Conservation (phyloP, 2,888 invertebrate species). For the Cryptus armator region DNA sequence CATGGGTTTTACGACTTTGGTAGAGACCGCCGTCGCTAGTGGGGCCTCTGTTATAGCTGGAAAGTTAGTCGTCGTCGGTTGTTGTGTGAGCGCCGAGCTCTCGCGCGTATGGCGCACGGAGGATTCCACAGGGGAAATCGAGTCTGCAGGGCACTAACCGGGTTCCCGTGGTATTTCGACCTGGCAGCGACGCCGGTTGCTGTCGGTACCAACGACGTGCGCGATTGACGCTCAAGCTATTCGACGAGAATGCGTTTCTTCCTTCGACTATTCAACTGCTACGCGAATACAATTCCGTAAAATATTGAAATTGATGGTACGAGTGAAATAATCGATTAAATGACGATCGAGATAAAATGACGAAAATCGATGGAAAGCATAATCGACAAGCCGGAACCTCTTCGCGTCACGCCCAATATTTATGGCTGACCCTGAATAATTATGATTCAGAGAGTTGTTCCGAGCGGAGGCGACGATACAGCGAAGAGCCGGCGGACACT, state of each 20-base stretch:
- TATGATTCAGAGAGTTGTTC: slow-evolving; percentile 25
- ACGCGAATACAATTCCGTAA: not conserved
- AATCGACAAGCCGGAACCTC: not conserved
- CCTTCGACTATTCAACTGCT: not conserved
- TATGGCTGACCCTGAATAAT: slow-evolving; percentile 27
- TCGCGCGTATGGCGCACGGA: slow-evolving; percentile 46
- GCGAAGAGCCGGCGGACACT: not conserved
- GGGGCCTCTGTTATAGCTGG: slow-evolving; percentile 24
- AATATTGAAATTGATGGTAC: not conserved
- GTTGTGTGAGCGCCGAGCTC: slow-evolving; percentile 31
- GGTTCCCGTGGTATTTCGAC: slow-evolving; percentile 65
- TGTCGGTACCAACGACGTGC: slow-evolving; percentile 30
- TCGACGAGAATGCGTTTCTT: slow-evolving; percentile 10
- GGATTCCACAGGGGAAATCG: slow-evolving; percentile 75
- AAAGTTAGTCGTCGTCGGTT: slow-evolving; percentile 55
- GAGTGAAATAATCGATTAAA: not conserved
- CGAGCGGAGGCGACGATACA: slow-evolving; percentile 2
- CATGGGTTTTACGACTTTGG: too few relatives aligned
- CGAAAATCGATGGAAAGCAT: slow-evolving; percentile 21
- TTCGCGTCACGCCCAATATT: not conserved
- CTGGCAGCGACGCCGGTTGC: slow-evolving; percentile 49
- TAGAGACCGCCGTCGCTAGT: too few relatives aligned
- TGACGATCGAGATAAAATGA: not conserved
- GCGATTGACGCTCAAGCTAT: slow-evolving; percentile 58
- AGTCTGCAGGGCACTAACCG: slow-evolving; percentile 69